phyloP scores from a whole-genome alignment of 2,113 vertebrate genomes.

The Cepphus grylle region DNA sequence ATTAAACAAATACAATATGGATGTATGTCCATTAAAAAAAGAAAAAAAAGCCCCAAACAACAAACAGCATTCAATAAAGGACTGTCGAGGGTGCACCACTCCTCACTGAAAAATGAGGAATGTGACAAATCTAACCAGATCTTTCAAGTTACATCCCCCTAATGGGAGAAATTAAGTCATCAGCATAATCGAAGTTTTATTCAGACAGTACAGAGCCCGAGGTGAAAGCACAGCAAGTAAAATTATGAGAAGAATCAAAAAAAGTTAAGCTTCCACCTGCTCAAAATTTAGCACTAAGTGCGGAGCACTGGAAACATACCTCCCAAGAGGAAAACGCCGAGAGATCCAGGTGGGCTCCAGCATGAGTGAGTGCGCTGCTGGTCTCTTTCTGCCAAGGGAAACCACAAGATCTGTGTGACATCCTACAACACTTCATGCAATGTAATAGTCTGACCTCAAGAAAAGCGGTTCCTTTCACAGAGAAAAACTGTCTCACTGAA shows the following conservation, averaged over 20 bases:
- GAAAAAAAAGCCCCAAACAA: background rate
- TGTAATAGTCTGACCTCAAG: background rate
- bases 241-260: background rate
- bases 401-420: background rate
- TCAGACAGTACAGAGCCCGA: background rate
- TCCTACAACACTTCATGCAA: background rate
- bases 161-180: background rate
- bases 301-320: conserved; percentile 66
- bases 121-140: background rate
- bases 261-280: background rate
- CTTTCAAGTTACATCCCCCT: background rate
- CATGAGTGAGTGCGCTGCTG: conserved; percentile 94
- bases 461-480: background rate
- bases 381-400: conserved; percentile 89
- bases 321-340: conserved; percentile 99
- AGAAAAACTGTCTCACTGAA: background rate
- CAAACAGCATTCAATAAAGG: background rate
- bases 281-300: background rate
- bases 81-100: background rate
- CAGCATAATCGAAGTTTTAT: background rate
- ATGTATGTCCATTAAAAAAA: background rate
- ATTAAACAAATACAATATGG: background rate
- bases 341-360: conserved; percentile 97
- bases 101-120: background rate
- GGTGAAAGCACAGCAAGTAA: background rate